These are phyloP conservation scores for Lepidochitona cinerea DNA, from an alignment of 2,888 invertebrate species.

Conservation along the genomic window DNA sequence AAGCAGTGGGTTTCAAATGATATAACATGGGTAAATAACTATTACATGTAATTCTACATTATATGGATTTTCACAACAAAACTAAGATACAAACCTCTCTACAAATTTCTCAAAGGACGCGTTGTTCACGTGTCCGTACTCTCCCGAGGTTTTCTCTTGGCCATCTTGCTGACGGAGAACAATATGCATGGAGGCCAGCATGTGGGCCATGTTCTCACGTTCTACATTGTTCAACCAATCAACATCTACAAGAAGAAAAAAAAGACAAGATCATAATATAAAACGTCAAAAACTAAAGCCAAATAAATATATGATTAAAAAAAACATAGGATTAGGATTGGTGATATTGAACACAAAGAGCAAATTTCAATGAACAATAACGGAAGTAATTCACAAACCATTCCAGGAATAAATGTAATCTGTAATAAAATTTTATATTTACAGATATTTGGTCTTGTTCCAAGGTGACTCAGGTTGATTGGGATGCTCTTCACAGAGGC, in stretches of 20 bases:
- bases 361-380: too few species aligned
- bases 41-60: too few species aligned
- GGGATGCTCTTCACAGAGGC: too few species aligned
- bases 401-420: too few species aligned
- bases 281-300: not conserved
- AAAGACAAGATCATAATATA: not conserved
- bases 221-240: conserved; percentile 62
- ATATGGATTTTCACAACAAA: too few species aligned
- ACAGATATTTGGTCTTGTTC: too few species aligned
- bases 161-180: conserved; percentile 67
- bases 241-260: conserved; percentile 44
- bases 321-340: not conserved
- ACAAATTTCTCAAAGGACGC: conserved; percentile 69
- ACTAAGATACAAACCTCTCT: conserved; percentile 66
- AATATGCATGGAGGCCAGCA: conserved; percentile 70
- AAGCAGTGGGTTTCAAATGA: too few species aligned
- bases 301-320: not conserved
- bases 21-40: too few species aligned
- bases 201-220: conserved; percentile 69
- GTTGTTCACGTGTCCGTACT: conserved; percentile 67
- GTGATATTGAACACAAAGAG: not conserved
- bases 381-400: too few species aligned
- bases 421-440: too few species aligned
- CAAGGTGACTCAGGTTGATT: too few species aligned
- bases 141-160: conserved; percentile 58